phyloP scores from a whole-genome alignment of 2,113 vertebrate species.

The Campylomormyrus numenius region DNA sequence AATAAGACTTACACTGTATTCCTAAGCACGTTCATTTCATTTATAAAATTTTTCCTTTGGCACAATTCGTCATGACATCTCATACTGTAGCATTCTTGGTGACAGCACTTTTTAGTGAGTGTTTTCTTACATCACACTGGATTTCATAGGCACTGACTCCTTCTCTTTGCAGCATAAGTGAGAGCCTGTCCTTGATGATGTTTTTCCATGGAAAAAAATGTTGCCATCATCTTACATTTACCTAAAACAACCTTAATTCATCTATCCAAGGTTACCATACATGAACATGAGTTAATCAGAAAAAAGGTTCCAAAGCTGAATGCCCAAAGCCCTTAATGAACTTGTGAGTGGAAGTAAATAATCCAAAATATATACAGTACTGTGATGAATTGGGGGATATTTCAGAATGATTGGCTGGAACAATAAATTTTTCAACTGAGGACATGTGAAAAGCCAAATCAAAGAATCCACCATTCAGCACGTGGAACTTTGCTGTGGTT shows the following conservation, averaged over 20 bases:
- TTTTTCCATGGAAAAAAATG: background rate
- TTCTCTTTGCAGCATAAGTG: background rate
- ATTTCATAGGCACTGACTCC: background rate
- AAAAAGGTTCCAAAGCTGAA: background rate
- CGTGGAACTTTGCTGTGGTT: background rate
- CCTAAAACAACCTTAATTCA: background rate
- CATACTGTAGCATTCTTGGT: background rate
- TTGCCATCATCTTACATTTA: background rate
- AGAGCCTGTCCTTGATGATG: background rate
- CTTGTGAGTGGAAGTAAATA: background rate
- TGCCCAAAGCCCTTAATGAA: background rate
- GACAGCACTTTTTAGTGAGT: background rate
- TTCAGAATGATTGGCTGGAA: background rate
- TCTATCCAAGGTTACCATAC: background rate
- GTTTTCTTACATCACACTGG: background rate
- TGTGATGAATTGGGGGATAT: background rate
- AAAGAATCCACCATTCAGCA: background rate
- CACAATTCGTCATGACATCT: background rate
- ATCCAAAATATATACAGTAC: background rate
- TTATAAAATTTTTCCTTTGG: background rate
- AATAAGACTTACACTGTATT: background rate
- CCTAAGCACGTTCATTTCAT: background rate
- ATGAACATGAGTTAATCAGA: background rate
- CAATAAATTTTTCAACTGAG: background rate
- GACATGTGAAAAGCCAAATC: background rate